phyloP scores from a whole-genome alignment of 1,140 invertebrate genomes.

The Cyclina sinensis region DNA sequence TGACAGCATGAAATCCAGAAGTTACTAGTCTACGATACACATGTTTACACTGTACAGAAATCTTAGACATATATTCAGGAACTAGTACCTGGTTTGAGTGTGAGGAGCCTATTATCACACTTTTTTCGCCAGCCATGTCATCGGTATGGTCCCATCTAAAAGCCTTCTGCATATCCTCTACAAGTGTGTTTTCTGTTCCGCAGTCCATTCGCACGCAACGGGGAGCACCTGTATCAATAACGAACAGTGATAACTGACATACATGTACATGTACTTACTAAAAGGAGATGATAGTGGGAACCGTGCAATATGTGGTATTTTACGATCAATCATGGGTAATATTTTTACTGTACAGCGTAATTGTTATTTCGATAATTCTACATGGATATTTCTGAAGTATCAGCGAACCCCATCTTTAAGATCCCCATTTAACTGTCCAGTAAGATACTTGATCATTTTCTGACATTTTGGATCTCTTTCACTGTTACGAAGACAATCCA shows the following conservation, averaged over 20 bases:
- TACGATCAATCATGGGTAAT: no score
- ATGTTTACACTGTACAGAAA: no score
- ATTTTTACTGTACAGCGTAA: no score
- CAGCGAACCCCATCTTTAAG: no score
- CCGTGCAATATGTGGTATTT: not conserved
- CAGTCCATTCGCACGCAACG: constrained; percentile 11
- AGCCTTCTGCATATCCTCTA: no score
- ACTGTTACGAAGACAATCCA: no score
- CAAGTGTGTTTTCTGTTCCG: constrained; percentile 62
- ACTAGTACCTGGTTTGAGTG: constrained; percentile 55
- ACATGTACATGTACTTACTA: no score
- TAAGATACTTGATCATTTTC: no score
- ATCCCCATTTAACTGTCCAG: no score
- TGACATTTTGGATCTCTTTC: no score
- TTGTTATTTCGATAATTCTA: not conserved
- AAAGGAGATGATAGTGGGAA: not conserved
- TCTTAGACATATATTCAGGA: not conserved
- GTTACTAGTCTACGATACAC: no score
- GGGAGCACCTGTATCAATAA: not conserved
- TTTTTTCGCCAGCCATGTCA: constrained; percentile 55
- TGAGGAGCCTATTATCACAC: constrained; percentile 47
- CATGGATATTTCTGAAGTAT: not conserved
- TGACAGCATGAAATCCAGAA: no score
- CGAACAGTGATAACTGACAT: not conserved
- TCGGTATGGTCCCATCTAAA: constrained; percentile 52